A percentile compares a stretch with the other conserved stretches of the same genome.
These are phyloP conservation scores for Drosophila trichaetosa DNA, from an alignment of 2,888 invertebrate species.

Conservation along the genomic window DNA sequence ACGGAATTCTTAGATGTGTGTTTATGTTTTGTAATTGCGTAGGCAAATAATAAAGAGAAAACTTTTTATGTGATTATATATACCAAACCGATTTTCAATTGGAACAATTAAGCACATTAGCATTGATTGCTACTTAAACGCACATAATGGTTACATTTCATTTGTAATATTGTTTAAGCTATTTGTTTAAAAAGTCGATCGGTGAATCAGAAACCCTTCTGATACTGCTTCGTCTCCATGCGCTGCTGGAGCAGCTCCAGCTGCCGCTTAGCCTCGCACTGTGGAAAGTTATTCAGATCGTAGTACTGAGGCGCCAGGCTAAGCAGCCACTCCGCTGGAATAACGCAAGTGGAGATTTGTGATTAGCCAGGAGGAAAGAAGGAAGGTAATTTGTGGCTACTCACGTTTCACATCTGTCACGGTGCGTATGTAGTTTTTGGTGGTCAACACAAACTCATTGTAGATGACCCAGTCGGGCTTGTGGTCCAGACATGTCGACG, in stretches of 20 bases:
- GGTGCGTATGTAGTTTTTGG: conserved; percentile 99
- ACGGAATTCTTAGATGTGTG: conserved; percentile 59
- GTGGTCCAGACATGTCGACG: conserved; percentile 99
- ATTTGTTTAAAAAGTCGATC: conserved; percentile 39
- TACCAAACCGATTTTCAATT: conserved; percentile 20
- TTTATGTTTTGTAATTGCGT: conserved; percentile 27
- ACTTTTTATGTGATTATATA: conserved; percentile 30
- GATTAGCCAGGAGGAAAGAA: not conserved
- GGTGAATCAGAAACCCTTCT: conserved; percentile 91
- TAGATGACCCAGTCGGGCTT: conserved; percentile 99
- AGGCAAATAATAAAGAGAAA: conserved; percentile 42
- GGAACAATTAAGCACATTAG: conserved; percentile 37
- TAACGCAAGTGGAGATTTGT: conserved; percentile 6
- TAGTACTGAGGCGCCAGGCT: conserved; percentile 99
- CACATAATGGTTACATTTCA: conserved; percentile 19
- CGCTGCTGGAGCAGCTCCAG: conserved; percentile 94
- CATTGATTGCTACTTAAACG: conserved; percentile 33
- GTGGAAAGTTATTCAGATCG: conserved; percentile 98
- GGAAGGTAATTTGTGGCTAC: conserved; percentile 78
- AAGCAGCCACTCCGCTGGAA: conserved; percentile 95
- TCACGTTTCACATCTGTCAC: conserved; percentile 99
- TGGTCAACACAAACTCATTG: conserved; percentile 99
- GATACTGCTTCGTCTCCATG: conserved; percentile 94
- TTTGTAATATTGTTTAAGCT: conserved; percentile 32
- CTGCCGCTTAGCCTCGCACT: conserved; percentile 97